Evolutionary conservation across 23 tunicate genomes (phyloP), one percentile per base, ranked within the genome.

Genomic region (Botrylloides violaceus): DNA sequence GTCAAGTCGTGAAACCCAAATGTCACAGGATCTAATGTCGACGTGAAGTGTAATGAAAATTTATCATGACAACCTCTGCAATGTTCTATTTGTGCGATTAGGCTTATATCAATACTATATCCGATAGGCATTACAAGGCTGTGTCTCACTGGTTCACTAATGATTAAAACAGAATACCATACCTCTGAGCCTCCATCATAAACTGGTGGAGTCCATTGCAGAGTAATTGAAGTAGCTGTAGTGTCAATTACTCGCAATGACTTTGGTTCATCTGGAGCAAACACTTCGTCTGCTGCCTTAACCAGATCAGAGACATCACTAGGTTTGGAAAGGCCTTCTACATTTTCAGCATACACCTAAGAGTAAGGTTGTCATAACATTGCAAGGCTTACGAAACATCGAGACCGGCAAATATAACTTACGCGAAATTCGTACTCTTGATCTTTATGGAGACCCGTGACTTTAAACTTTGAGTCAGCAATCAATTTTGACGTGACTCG

Each of bases 391-490:
- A 43, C 15, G 53, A 43, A 43, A 43, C 53, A 43, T 15, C 72
- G 12, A n/a, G n/a, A n/a, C n/a, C n/a, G n/a, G n/a, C n/a, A n/a
- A 43, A 43, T 7, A 61, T 15, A 53, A 34, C 84, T 2, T 50
- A 88, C 96, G 74, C 72, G 77, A 61, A 93, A 93, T 66, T 93
- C 86, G 43, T 93, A 93, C 31, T 85, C 88, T 49, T 93, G 83
- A 32, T 84, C 94, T 72, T 93, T 89, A 26, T 70, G 82, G 29
- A 93, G 75, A 18, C 94, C 94, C 28, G 81, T 62, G 38, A 93
- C 61, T 57, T 75, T 93, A 20, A 79, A 62, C 23, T 87, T 80
- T 35, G 87, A 76, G 59, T 85, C 98, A 29, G 58, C 76, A 9
- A 81, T 78, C 30, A 60, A 80, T 57, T 78, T 75, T 37, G 98